phyloP scores from a whole-genome alignment of 2,888 invertebrate species.

The Agapostemon virescens region DNA sequence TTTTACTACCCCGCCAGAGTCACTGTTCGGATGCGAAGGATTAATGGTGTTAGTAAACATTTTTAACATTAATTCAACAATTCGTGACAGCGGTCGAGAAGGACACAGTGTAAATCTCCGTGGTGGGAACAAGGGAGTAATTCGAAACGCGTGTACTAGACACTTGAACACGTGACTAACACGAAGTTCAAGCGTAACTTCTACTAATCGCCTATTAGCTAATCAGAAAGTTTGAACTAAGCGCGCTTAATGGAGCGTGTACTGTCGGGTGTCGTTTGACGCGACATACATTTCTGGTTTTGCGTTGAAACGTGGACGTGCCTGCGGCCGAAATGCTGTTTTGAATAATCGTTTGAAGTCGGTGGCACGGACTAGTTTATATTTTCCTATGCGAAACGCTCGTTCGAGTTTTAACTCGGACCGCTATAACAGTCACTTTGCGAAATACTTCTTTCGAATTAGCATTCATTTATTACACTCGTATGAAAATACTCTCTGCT shows the following conservation, averaged over 20 bases:
- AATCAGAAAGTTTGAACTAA: slow-evolving; percentile 33
- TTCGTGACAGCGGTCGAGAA: neutral
- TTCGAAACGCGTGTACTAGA: slow-evolving; percentile 25
- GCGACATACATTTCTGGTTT: neutral
- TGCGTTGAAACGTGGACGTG: neutral
- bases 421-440: neutral
- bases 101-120: neutral
- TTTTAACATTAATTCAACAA: neutral
- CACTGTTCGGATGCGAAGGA: too few relatives aligned
- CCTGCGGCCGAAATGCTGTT: neutral
- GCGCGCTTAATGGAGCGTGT: slow-evolving; percentile 14
- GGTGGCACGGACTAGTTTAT: neutral
- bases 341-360: neutral
- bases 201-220: slow-evolving; percentile 19
- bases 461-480: neutral
- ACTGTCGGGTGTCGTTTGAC: slow-evolving; percentile 1
- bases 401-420: neutral
- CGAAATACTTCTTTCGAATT: neutral
- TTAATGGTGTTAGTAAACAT: neutral
- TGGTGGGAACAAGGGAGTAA: slow-evolving; percentile 7
- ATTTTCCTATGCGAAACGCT: neutral
- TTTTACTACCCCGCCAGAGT: too few relatives aligned
- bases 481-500: neutral
- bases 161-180: slow-evolving; percentile 17
- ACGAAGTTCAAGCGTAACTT: slow-evolving; percentile 18